Conservation (phyloP, 2,888 invertebrate genomes). For the Drosophila hawaiiensis region DNA sequence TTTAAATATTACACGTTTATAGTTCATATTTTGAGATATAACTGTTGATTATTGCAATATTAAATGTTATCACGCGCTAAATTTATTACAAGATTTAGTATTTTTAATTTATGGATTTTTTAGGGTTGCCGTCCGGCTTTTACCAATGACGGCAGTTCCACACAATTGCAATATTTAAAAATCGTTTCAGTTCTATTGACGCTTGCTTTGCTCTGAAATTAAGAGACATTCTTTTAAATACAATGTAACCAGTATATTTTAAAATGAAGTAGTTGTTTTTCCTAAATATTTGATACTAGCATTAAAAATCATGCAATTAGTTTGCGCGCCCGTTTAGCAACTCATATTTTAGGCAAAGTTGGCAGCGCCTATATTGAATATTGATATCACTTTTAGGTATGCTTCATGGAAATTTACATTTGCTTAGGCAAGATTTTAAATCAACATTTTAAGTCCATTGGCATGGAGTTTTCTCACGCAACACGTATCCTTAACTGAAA, state of each 20-base stretch:
- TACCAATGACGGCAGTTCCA: conserved; percentile 31
- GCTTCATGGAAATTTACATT: conserved; percentile 49
- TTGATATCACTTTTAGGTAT: conserved; percentile 74
- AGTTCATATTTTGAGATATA: background rate
- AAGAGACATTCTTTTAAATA: conserved; percentile 1
- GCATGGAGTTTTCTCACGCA: background rate
- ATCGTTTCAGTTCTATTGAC: conserved; percentile 2
- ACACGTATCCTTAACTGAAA: background rate
- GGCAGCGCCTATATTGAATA: conserved; percentile 64
- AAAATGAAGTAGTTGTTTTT: background rate
- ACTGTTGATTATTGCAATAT: conserved; percentile 17
- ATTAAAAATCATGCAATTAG: conserved; percentile 13
- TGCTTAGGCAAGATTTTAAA: conserved; percentile 11
- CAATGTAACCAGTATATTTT: background rate
- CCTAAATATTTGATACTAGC: background rate
- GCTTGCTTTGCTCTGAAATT: conserved; percentile 24
- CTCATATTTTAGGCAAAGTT: conserved; percentile 32
- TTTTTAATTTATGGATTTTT: conserved; percentile 40
- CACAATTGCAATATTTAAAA: conserved; percentile 33
- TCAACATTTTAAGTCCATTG: background rate
- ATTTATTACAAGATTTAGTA: conserved; percentile 40
- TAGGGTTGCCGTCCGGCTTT: conserved; percentile 24
- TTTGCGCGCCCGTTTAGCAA: conserved; percentile 43
- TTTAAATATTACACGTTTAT: conserved; percentile 3
- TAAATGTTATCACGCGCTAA: conserved; percentile 37